Evolutionary conservation across 2,113 vertebrate species (phyloP), one percentile per base, ranked within the genome.

Genomic region (Canis aureus): DNA sequence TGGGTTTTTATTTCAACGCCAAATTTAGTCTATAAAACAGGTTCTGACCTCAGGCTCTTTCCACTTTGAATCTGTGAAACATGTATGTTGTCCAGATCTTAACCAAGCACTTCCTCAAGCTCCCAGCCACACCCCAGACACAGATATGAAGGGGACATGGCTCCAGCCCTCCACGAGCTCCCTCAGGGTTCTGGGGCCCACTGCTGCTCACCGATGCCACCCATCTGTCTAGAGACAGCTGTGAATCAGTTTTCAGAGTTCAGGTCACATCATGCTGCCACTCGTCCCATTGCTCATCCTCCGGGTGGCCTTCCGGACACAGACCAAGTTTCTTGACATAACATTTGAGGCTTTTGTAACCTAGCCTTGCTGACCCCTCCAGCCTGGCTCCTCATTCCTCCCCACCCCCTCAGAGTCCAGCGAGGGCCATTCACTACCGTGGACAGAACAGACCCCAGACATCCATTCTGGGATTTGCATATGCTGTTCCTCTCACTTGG

Each of bases 391-490:
- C 78, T 78, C 62, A 20, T 19, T 15, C 35, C 2, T 32, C n/a
- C 57, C 64, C 10, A 5, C 1, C 6, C 6, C 22, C 17, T 62
- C 0, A 0, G 3, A 49, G 49, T 38, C 69, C 69, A 49, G 12
- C 11, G 23, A 43, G 11, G 88, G 49, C 81, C 55, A 51, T 20
- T 13, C 11, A 29, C 82, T 62, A 49, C 69, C 94, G 4, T 7
- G 2, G 71, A 80, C 9, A 53, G 32, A 78, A 60, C 29, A 27
- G 59, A 16, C 57, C 8, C 8, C 1, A 0, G 62, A 17, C 69
- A 23, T 35, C 38, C 9, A 0, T 27, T 43, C 53, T 74, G 12
- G 8, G 35, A 27, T 16, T 16, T 25, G 5, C 71, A 69, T 35
- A 3, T 3, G 15, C 38, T 35, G 4, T 38, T 76, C 38, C 64